Base-by-base conservation (phyloP, 2,888 invertebrate species). In the Caenorhabditis sinica region DNA sequence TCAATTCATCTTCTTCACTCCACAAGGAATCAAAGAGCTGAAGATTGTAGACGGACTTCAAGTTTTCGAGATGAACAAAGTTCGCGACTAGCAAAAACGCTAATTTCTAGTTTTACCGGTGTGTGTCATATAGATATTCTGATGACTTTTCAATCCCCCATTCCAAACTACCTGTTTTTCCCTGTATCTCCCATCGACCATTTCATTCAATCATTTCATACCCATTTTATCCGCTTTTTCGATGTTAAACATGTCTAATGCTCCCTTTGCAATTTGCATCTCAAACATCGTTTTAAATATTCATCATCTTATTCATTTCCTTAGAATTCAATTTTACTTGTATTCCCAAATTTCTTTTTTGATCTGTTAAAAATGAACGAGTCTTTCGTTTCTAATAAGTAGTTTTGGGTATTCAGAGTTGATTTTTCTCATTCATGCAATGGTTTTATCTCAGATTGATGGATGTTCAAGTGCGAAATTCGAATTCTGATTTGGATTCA, bases 1-100 rank as follows among this genome's bases (percentile, higher is more conserved):
- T 51, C 92, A 92, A 61, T 92, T 92, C 86, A 89, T 92, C 71
- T 91, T 91, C 89, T 92, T 92, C 85, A 92, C 92, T 20, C 92
- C 92, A 8, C 92, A 92, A 82, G 90, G 90, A 65, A 90, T 92
- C 68, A 83, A 87, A 43, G 92, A 91, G 51, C 63, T 90, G 58
- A 81, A 83, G 13, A 74, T 56, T 30, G 83, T 82, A 0, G 76
- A 88, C 23, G 79, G 86, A 3, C 84, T 90, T 9, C 82, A 88
- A 56, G 81, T 88, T 28, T 87, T 87, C 74, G 87, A 88, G 56
- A 85, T 90, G 88, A 82, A 85, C 66, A 85, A 83, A 66, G 86
- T 86, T 36, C 77, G 86, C 23, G 82, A 82, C 30, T 82, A 49
- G 43, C 36, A n/a, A 9, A 51, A 61, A 15, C n/a, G 49, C 6